Evolutionary conservation across 2,797 vertebrate species (phyloP).

Genomic region (Pithecia hirsuta): DNA sequence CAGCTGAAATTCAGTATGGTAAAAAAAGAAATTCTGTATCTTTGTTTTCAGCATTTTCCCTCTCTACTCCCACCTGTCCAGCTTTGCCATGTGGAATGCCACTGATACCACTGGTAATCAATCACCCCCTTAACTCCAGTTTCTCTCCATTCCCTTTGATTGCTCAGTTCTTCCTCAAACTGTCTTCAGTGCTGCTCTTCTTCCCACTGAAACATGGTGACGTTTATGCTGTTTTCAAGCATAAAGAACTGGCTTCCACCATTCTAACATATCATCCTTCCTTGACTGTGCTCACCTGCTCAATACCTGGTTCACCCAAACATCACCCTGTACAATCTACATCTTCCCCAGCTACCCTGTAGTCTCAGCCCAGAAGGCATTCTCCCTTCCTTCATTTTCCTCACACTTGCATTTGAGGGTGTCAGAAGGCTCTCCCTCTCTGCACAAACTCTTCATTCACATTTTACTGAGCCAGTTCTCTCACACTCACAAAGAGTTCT

Average conservation of each 20-base stretch:
- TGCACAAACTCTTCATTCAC: background rate
- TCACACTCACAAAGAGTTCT: background rate
- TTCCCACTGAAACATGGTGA: background rate
- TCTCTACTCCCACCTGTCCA: background rate
- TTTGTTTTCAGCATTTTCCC: background rate
- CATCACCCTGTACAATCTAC: background rate
- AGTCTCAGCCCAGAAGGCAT: background rate
- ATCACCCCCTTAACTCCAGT: background rate
- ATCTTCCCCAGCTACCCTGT: background rate
- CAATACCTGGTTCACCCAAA: background rate
- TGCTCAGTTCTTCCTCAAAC: background rate
- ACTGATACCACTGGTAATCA: background rate
- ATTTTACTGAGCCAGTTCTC: background rate
- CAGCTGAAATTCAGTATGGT: background rate
- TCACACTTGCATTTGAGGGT: background rate
- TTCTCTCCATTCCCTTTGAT: background rate
- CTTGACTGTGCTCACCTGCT: background rate
- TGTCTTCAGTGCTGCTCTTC: background rate
- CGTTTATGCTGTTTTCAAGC: background rate
- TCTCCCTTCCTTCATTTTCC: background rate
- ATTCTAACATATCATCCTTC: background rate
- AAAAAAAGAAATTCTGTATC: constrained; percentile 25
- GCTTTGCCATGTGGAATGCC: background rate
- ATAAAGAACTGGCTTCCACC: background rate
- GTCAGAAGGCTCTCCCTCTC: background rate